Base-by-base conservation (phyloP, 2,888 invertebrate species). In the Diaphora mendica region DNA sequence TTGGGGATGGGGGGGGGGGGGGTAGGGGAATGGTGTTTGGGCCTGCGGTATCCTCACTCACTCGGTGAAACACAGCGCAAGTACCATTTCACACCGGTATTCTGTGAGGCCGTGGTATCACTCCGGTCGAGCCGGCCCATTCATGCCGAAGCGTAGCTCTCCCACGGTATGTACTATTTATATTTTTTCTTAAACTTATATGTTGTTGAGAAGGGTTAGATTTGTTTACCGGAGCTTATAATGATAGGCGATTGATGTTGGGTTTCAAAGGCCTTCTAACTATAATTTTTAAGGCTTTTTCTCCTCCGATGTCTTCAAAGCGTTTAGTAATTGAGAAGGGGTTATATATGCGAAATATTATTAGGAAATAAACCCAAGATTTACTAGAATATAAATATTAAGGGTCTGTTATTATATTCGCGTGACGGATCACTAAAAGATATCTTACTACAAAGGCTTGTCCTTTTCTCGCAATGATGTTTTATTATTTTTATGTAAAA, bases 201-300 rank as follows among this genome's bases (percentile, higher is more conserved):
- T 73, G 74, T 76, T 48, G 65, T 73, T 67, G 44, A 35, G 55
- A 72, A 77, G 76, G 71, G 76, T 72, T 65, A 72, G 73, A 76
- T 75, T 72, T 70, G 82, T 73, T 79, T 80, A 79, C 48, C 74
- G 71, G 68, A 74, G 78, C 82, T 68, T 84, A 74, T 77, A 82
- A 82, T 76, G 79, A 81, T 75, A 71, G 30, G 55, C n/a, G 68
- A 68, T 55, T 68, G 68, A 55, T 35, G 68, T 68, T 68, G 68
- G 35, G 9, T 68, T 68, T 55, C 68, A 68, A 68, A 68, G 55
- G n/a, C 15, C 26, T 68, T 39, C 35, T 39, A n/a, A 68, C 33
- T 39, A 23, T 39, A 35, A 35, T 55, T 35, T 51, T 35, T 26
- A 15, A n/a, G 5, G 35, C 15, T 68, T 26, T n/a, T n/a, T 55